Percentiles rank a stretch among this genome's conserved stretches.
These are phyloP conservation scores for Choreutis nemorana DNA, from an alignment of 2,888 invertebrate species.

Conservation along the genomic window DNA sequence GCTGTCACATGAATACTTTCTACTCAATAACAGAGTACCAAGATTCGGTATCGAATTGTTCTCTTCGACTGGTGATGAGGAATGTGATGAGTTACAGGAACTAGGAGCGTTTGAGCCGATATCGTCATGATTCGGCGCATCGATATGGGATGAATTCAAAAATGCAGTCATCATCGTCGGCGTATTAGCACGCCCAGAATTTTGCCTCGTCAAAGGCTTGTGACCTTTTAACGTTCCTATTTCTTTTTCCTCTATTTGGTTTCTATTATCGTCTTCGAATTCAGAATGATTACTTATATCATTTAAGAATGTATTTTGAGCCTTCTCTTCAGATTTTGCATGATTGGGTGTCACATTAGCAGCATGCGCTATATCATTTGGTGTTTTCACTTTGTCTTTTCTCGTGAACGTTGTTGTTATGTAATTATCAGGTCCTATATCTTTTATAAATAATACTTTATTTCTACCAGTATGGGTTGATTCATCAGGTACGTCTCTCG, in stretches of 20 bases:
- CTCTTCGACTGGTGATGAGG: conserved; percentile 48
- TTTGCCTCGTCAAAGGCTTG: conserved; percentile 73
- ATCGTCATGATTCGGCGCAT: conserved; percentile 32
- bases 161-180: conserved; percentile 59
- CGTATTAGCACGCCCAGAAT: conserved; percentile 66
- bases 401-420: conserved; percentile 71
- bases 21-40: conserved; percentile 50
- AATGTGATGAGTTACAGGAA: conserved; percentile 52
- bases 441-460: conserved; percentile 68
- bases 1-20: conserved; percentile 50
- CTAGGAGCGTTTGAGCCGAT: conserved; percentile 43
- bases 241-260: conserved; percentile 60
- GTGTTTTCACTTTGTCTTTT: conserved; percentile 36
- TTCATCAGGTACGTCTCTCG: conserved; percentile 47
- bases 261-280: conserved; percentile 58
- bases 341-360: conserved; percentile 43
- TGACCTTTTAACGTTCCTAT: conserved; percentile 67
- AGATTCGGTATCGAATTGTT: conserved; percentile 31
- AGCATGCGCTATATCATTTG: conserved; percentile 32
- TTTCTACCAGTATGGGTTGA: conserved; percentile 52
- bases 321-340: conserved; percentile 55
- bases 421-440: conserved; percentile 78
- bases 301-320: conserved; percentile 51
- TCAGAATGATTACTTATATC: conserved; percentile 57
- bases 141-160: conserved; percentile 49